Base-by-base conservation (phyloP, 2,113 vertebrate species). In the Alouatta palliata region DNA sequence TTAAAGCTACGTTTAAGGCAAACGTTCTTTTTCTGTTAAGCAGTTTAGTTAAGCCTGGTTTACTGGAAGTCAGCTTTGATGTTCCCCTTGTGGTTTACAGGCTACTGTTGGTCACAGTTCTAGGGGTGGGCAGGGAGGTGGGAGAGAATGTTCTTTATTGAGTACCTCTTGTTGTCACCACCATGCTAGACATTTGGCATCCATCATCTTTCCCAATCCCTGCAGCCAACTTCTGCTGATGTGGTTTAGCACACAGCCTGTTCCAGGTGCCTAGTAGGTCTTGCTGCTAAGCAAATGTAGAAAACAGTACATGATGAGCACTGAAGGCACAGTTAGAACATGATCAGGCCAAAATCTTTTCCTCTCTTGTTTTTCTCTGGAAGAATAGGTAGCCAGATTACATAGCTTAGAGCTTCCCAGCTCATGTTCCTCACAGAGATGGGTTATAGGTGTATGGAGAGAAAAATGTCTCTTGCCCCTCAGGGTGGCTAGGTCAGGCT, bases 81-180 rank as follows among this genome's bases (percentile, higher is more conserved):
- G 1, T 14, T 21, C 20, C 2, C 3, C 32, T 17, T 6, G 1
- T 25, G 14, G 40, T 32, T 35, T n/a, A 3, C 0, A 73, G 19
- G 1, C 20, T 27, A 8, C 19, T 75, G 5, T 27, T 68, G 66
- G 70, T 61, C 73, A 45, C 23, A 40, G 11, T 13, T 80, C 76
- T 19, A 11, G 8, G 25, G 40, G 21, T 37, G 12, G 43, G 17
- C 1, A 49, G 11, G 27, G 43, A 64, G 16, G 47, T 11, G 5
- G 4, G 23, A 81, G 54, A 87, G 30, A 32, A 47, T 47, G 3
- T 16, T 70, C 76, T 61, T 77, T 52, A 23, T 0, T 3, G 20
- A 77, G 5, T 2, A 35, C 32, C 35, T 91, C 76, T 40, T 64
- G 2, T 17, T 43, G 8, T n/a, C 30, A 45, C 21, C 12, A 20